phyloP scores from a whole-genome alignment of 2,797 vertebrate genomes.

The Amazona ochrocephala region DNA sequence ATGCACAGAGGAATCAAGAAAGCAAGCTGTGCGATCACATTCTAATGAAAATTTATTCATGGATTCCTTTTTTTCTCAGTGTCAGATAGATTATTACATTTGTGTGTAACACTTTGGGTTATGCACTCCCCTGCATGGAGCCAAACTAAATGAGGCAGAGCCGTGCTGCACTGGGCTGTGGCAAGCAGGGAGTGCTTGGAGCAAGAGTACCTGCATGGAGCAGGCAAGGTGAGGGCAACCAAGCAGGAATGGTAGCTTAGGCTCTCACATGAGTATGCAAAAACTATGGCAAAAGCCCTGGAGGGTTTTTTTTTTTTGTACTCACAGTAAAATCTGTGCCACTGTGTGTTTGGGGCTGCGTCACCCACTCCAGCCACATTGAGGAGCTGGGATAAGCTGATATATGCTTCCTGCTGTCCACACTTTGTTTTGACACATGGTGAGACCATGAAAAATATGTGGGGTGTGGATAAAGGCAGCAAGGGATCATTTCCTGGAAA shows the following conservation, averaged over 20 bases:
- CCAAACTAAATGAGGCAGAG: neutral
- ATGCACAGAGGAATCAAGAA: neutral
- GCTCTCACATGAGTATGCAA: neutral
- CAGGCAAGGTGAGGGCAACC: neutral
- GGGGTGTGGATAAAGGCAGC: neutral
- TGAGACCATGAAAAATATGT: neutral
- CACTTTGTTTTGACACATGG: neutral
- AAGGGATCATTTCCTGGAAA: neutral
- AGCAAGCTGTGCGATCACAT: neutral
- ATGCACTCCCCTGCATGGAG: neutral
- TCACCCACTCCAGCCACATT: fast-evolving
- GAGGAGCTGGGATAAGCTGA: neutral
- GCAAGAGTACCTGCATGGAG: neutral
- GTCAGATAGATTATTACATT: constrained; percentile 23
- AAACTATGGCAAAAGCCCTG: neutral
- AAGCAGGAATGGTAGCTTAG: neutral
- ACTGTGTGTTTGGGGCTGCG: neutral
- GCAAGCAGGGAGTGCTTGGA: neutral
- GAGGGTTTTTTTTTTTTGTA: neutral
- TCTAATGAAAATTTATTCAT: constrained; percentile 51
- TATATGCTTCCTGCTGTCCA: neutral
- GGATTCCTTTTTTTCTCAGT: neutral
- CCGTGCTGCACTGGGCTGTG: neutral
- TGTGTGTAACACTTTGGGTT: neutral
- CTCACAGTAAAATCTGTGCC: neutral